phyloP scores from a whole-genome alignment of 2,888 invertebrate species.

The Altica lythri region DNA sequence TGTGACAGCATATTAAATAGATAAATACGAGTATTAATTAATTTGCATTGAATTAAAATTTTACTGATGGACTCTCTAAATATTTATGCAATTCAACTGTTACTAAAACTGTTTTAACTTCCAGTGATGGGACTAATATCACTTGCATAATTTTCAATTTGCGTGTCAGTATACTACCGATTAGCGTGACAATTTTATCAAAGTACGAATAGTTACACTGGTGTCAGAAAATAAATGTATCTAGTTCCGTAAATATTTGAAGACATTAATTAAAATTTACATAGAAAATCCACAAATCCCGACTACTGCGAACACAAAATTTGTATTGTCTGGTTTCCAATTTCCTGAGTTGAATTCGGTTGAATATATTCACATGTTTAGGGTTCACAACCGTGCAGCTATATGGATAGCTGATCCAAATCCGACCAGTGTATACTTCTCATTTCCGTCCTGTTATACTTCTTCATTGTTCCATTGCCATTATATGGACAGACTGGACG shows the following conservation, averaged over 20 bases:
- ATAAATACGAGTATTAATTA: too few species aligned
- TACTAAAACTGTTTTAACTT: too few species aligned
- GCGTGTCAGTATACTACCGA: not conserved
- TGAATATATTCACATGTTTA: conserved; percentile 40
- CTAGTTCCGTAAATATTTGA: conserved; percentile 38
- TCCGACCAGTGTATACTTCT: conserved; percentile 39
- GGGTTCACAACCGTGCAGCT: conserved; percentile 23
- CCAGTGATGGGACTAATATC: not conserved
- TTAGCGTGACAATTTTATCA: not conserved
- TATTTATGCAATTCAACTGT: too few species aligned
- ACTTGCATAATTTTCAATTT: not conserved
- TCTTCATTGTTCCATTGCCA: conserved; percentile 37
- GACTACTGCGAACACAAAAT: conserved; percentile 38
- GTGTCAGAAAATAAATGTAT: conserved; percentile 27
- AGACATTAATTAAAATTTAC: conserved; percentile 42
- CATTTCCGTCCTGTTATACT: conserved; percentile 52
- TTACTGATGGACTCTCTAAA: too few species aligned
- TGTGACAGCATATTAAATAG: too few species aligned
- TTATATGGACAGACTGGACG: conserved; percentile 8
- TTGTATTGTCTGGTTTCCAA: conserved; percentile 54
- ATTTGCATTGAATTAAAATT: too few species aligned
- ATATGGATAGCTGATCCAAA: conserved; percentile 28
- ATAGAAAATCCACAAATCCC: conserved; percentile 42
- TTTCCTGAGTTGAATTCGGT: conserved; percentile 49
- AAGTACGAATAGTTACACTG: not conserved